Base-by-base conservation (phyloP, 1,140 invertebrate species). In the Ooceraea biroi region DNA sequence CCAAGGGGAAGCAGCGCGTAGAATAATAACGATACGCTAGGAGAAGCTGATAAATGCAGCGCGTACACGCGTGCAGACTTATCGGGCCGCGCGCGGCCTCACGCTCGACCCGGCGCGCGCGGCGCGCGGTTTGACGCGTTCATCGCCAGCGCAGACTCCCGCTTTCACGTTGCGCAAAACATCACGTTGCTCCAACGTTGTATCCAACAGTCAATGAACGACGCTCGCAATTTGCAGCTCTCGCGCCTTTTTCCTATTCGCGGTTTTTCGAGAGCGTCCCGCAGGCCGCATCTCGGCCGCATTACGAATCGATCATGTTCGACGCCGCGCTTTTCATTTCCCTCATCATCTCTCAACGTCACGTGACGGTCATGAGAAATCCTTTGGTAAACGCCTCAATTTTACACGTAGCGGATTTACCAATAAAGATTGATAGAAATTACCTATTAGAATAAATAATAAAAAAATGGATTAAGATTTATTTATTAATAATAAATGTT, bases 81-180 rank as follows among this genome's bases (percentile, higher is more conserved):
- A 22, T 58, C 30, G 30, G 48, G 48, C 46, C 55, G 19, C 65
- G 71, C 30, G 52, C 14, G 36, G 44, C 44, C 61, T 83, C 80
- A 63, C 69, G 69, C 30, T 48, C 36, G 73, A 76, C 27, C 73
- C 58, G 72, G 46, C 27, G 30, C 58, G 57, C 25, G 44, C n/a
- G n/a, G 36, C 36, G 36, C 2, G 7, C 36, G 7, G 52, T 58
- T 66, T 69, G 25, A 30, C 41, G 69, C 68, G 71, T 17, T 48
- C n/a, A 7, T 52, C 65, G 19, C 4, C 19, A 8, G 27, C 58
- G 48, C 82, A 58, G 72, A 27, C 65, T 60, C 58, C 55, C 41
- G 66, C 76, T 84, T 84, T 84, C 83, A 71, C 83, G 63, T 84
- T 80, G 44, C 61, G 58, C 65, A 80, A 84, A 84, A 84, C 63